Evolutionary conservation across 2,797 vertebrate species (phyloP), one percentile per base, ranked within the genome.

Genomic region (Phataginus tricuspis): DNA sequence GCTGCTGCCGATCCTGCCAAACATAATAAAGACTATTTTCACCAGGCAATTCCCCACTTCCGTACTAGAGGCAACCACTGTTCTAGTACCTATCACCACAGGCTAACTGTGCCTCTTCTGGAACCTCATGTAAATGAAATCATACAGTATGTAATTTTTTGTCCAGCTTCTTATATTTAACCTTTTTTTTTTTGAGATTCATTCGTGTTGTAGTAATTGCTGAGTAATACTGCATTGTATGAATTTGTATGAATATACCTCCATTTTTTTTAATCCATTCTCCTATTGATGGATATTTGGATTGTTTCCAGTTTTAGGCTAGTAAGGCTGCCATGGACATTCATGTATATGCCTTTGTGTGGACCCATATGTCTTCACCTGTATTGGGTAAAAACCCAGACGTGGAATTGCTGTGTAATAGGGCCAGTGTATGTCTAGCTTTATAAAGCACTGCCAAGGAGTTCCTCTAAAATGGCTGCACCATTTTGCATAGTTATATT

Each of bases 401-500:
- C 94, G 27, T 68, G 21, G 31, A 82, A 74, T 45, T 84, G 37
- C 1, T 15, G 18, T 57, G n/a, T 79, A 57, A 51, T 19, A 63
- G 34, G 19, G 77, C 15, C 49, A 29, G 42, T n/a, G 10, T 12
- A 83, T 6, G 12, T 63, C 71, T 85, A 83, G 88, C 19, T 78
- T 85, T 77, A 59, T 80, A 85, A 93, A 93, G 64, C 11, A 80
- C 27, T 72, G 21, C 25, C 42, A 69, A 86, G 23, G 59, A 88
- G 29, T 53, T 53, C 19, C 21, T 91, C 49, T 66, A 59, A 86
- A 83, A 57, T n/a, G 31, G 37, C 7, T 39, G 16, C 3, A 37
- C 16, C 9, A 84, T 61, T 84, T 86, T 61, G 68, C 29, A 64
- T 55, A 94, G 21, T 75, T 92, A 45, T 74, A 82, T 93, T 87